A percentile compares a stretch with the other conserved stretches of the same genome.
phyloP scores from a whole-genome alignment of 2,797 vertebrate species.

The Crenuchus spilurus region DNA sequence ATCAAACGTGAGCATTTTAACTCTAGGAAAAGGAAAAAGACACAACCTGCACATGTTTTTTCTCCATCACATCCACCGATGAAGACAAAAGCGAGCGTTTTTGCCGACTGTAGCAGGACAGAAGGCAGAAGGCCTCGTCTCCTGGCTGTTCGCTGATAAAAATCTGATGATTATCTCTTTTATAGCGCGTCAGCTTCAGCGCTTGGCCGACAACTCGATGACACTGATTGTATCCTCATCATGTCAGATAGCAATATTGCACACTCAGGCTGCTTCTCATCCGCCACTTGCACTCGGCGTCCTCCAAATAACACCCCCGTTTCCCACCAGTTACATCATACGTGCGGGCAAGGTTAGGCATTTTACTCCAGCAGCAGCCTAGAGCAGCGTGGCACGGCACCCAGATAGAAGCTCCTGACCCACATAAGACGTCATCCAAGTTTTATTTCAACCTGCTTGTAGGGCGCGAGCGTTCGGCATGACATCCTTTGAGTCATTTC shows the following conservation, averaged over 20 bases:
- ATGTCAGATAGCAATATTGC: conserved; percentile 70
- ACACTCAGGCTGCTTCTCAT: conserved; percentile 63
- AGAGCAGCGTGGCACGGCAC: background rate
- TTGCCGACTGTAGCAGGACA: no score
- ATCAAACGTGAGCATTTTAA: no score
- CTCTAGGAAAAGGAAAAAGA: no score
- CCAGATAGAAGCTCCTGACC: conserved; percentile 5
- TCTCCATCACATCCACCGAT: no score
- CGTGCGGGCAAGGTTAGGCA: conserved; percentile 56
- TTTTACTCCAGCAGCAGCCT: background rate
- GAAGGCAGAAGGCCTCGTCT: background rate
- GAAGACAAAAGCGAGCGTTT: no score
- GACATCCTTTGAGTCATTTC: conserved; percentile 5
- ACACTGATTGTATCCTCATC: conserved; percentile 67
- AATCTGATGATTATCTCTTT: conserved; percentile 61
- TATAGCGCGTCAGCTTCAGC: conserved; percentile 51
- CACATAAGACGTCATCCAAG: conserved; percentile 13
- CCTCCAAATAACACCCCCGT: conserved; percentile 64
- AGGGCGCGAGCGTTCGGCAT: background rate
- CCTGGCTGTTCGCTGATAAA: conserved; percentile 44
- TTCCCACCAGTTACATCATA: conserved; percentile 76
- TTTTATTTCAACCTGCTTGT: conserved; percentile 17
- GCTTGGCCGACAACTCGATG: conserved; percentile 57
- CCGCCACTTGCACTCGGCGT: conserved; percentile 50
- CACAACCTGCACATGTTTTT: conserved; percentile 20